Base-by-base conservation (phyloP, 1,140 invertebrate species). In the Drosophila erecta region DNA sequence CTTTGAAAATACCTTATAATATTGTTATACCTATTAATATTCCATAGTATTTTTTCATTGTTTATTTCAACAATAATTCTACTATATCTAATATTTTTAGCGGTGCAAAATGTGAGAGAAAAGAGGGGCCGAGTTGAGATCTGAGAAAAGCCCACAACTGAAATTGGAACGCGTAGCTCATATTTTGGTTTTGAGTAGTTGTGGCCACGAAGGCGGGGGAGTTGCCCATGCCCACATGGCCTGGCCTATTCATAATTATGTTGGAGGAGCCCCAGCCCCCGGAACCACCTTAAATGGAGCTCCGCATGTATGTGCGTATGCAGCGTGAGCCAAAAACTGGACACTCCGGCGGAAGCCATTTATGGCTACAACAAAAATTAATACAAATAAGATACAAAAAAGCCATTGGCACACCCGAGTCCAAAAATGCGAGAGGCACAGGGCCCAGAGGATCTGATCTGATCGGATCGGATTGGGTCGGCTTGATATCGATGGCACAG, bases 241-340 rank as follows among this genome's bases (percentile, higher is more conserved):
- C 58, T 62, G 75, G 81, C 62, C 79, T 77, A 85, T 81, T 77
- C 73, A 81, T 74, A 64, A 61, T 54, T 64, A 47, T 44, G 53
- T 50, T 70, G 64, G 38, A 53, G 47, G 57, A 64, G 37, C 60
- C 47, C 69, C 50, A 47, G 46, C 51, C 51, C 50, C 44, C 51
- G 46, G 61, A 65, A 61, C 53, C 46, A 33, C 71, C 76, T 55
- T 76, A 85, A 84, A 84, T 84, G 80, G 81, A 71, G 79, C 79
- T 67, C 59, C 69, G 66, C 65, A 24, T 71, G 41, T 37, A 24
- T 38, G 27, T 44, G 49, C 60, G 41, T 43, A 44, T 51, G 65
- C 64, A 49, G 51, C 69, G 43, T 53, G 53, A 53, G 49, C 75
- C 62, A 84, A 75, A 84, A 84, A 72, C 55, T 72, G 69, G 69